phyloP scores from a whole-genome alignment of 2,113 vertebrate genomes.

The Centropristis striata region DNA sequence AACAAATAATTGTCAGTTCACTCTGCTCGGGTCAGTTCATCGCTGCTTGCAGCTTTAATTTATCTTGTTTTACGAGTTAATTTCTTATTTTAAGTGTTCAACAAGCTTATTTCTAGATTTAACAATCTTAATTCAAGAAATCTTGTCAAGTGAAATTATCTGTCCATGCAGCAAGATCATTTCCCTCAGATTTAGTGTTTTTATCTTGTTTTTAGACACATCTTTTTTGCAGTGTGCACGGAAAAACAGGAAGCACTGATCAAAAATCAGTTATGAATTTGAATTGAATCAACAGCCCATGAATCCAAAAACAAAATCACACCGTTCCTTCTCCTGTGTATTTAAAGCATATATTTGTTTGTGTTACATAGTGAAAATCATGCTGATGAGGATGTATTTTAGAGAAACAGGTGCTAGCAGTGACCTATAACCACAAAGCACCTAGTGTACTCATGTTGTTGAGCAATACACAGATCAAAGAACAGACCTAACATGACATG shows the following conservation, averaged over 20 bases:
- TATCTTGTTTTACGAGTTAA: too few species aligned
- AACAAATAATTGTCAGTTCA: too few species aligned
- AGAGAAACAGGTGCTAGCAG: constrained; percentile 11
- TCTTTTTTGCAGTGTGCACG: too few species aligned
- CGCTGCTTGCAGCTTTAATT: too few species aligned
- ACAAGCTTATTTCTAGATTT: too few species aligned
- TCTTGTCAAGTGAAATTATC: too few species aligned
- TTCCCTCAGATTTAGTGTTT: too few species aligned
- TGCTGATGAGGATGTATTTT: not conserved
- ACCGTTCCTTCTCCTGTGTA: not conserved
- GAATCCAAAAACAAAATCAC: not conserved
- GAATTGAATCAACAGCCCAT: not conserved
- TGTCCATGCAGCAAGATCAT: too few species aligned
- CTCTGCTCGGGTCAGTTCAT: too few species aligned
- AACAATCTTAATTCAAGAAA: too few species aligned
- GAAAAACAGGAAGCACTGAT: not conserved
- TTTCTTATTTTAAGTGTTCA: too few species aligned
- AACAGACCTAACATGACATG: not conserved
- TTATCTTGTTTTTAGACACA: too few species aligned
- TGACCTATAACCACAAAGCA: constrained; percentile 18
- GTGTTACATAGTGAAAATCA: not conserved
- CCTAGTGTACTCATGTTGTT: not conserved
- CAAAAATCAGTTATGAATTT: not conserved
- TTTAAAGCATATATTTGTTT: not conserved
- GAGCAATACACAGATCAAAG: not conserved